Base-by-base conservation (phyloP, 2,888 invertebrate species). In the Marronus borbonicus region DNA sequence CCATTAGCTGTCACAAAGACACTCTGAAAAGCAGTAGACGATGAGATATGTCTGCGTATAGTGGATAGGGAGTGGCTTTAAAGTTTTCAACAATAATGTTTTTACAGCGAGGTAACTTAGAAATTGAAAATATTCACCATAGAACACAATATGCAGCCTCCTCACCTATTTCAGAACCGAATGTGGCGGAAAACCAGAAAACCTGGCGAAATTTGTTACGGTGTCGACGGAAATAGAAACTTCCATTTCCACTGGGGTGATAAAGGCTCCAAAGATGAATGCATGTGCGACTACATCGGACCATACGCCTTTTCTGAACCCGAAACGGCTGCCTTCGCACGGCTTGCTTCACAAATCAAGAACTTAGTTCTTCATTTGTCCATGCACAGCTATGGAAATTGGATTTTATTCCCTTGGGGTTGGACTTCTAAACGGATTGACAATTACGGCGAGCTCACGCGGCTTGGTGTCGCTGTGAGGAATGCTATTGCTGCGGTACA, bases 381-480 rank as follows among this genome's bases (percentile, higher is more conserved):
- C 0, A 88, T 95, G 79, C 96, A 96, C 84, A 93, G 94, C 7
- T 95, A 84, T 88, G n/a, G 95, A 14, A 91, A 92, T 81, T 92
- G 92, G 86, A 87, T 94, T 49, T 85, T 94, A 2, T 93, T 94
- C 84, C 92, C 93, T 0, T 94, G 93, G 93, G 93, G 93, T 1
- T 93, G 91, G 80, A 90, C 91, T 20, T 88, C 88, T 89, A 88
- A 83, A 82, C 84, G 90, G 52, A 92, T 92, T 3, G 86, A 86
- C 0, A 90, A 92, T 72, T 89, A 88, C 10, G 85, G 89, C 0
- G 87, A 86, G 69, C 88, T 92, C 0, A 88, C 90, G 20, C 81
- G 84, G 0, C 87, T 91, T 4, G 91, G 89, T 1, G 82, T 88
- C 1, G 82, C 83, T 0, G 90, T 90, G 85, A 88, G 88, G 50